These are phyloP conservation scores for Phaethon lepturus DNA, from an alignment of 2,113 vertebrate genomes.

Conservation along the genomic window DNA sequence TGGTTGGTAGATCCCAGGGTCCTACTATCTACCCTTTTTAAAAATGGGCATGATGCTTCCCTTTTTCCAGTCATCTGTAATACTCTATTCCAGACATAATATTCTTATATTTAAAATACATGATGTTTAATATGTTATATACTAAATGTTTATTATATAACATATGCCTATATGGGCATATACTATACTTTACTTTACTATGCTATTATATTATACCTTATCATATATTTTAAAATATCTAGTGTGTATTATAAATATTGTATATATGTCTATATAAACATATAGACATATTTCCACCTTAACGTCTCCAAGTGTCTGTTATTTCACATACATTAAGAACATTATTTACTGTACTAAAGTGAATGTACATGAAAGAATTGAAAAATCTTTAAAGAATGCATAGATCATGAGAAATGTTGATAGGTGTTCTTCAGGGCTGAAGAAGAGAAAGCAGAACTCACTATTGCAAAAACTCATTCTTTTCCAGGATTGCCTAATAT, in stretches of 20 bases:
- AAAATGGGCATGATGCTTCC: not conserved
- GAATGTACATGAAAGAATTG: not conserved
- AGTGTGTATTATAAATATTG: not conserved
- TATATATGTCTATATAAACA: too few species aligned
- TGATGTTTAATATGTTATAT: not conserved
- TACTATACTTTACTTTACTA: too few species aligned
- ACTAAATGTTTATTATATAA: not conserved
- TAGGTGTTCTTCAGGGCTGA: not conserved
- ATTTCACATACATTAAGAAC: not conserved
- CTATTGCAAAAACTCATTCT: not conserved
- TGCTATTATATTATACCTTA: too few species aligned
- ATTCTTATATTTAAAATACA: not conserved
- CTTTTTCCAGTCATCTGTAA: not conserved
- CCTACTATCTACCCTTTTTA: not conserved
- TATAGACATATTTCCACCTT: not conserved
- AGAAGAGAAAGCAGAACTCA: not conserved
- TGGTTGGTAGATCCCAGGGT: not conserved
- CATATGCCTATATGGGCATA: not conserved
- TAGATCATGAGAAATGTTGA: not conserved
- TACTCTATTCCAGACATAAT: not conserved
- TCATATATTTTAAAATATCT: not conserved
- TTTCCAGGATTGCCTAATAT: not conserved
- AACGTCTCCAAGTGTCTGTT: not conserved
- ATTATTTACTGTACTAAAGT: not conserved
- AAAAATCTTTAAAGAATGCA: not conserved